phyloP scores from a whole-genome alignment of 2,113 vertebrate genomes.

The Macrotus californicus region DNA sequence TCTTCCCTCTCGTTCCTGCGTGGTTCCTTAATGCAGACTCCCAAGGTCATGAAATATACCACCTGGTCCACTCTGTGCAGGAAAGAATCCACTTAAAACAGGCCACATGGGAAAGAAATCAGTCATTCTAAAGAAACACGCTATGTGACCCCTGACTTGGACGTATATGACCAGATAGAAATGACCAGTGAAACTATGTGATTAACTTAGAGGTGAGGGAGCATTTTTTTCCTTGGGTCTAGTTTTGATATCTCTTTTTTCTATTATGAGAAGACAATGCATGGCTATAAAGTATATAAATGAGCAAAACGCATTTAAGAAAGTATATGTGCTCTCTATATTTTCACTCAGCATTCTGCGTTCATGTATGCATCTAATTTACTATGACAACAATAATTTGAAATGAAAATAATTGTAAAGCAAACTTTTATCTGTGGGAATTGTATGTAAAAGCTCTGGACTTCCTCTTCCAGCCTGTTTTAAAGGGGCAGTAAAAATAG shows the following conservation, averaged over 20 bases:
- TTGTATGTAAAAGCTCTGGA: neutral
- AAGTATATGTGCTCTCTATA: neutral
- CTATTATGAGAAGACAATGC: neutral
- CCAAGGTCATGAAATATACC: neutral
- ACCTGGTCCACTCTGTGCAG: neutral
- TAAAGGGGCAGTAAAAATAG: constrained; percentile 39
- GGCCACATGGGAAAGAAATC: neutral
- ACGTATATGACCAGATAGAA: neutral
- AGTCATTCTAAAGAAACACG: neutral
- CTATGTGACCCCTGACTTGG: neutral
- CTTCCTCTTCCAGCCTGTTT: neutral
- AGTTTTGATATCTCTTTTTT: neutral
- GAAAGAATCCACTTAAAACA: neutral
- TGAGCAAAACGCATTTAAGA: neutral
- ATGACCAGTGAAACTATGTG: neutral
- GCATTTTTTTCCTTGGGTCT: neutral
- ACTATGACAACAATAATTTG: neutral
- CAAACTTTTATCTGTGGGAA: constrained; percentile 6
- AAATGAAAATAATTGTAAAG: neutral
- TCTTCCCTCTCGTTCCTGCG: neutral
- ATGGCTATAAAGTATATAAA: neutral
- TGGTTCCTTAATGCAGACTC: neutral
- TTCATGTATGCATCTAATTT: neutral
- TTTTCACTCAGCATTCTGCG: neutral
- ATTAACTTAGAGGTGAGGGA: neutral